Evolutionary conservation across 2,113 vertebrate species (phyloP).

Genomic region (Cricetomys ansorgei): DNA sequence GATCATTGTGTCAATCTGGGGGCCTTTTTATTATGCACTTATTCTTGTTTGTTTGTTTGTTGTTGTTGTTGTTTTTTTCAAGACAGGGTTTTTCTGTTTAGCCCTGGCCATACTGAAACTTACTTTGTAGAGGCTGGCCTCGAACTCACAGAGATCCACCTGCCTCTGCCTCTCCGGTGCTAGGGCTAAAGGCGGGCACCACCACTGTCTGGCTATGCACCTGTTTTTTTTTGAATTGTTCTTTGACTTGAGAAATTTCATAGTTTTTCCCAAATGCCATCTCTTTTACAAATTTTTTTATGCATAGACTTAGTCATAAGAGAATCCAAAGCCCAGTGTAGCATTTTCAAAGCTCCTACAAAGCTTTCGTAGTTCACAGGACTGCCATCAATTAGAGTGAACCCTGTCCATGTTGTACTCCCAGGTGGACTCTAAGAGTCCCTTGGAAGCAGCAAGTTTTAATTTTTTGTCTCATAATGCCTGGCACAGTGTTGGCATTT

Average conservation of each 20-base stretch:
- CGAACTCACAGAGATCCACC: no score
- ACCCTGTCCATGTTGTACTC: neutral
- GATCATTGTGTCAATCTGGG: neutral
- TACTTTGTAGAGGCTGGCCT: no score
- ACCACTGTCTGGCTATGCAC: no score
- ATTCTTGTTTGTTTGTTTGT: no score
- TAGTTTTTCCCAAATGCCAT: neutral
- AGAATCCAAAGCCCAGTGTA: neutral
- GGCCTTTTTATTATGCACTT: neutral
- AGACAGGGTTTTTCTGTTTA: no score
- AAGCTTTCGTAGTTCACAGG: neutral
- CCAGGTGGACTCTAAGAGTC: neutral
- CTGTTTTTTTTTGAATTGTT: neutral
- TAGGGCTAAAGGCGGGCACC: no score
- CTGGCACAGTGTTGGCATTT: neutral
- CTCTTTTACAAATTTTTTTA: neutral
- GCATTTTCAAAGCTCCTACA: neutral
- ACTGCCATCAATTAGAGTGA: neutral
- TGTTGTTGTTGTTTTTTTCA: no score
- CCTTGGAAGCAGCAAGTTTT: neutral
- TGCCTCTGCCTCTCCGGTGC: no score
- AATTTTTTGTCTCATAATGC: neutral
- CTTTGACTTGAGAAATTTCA: neutral
- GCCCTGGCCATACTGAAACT: no score
- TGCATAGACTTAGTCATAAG: neutral